Percentiles rank a stretch among this genome's conserved stretches.
Conservation (phyloP, 2,888 invertebrate species). For the Gerosis bhagava region DNA sequence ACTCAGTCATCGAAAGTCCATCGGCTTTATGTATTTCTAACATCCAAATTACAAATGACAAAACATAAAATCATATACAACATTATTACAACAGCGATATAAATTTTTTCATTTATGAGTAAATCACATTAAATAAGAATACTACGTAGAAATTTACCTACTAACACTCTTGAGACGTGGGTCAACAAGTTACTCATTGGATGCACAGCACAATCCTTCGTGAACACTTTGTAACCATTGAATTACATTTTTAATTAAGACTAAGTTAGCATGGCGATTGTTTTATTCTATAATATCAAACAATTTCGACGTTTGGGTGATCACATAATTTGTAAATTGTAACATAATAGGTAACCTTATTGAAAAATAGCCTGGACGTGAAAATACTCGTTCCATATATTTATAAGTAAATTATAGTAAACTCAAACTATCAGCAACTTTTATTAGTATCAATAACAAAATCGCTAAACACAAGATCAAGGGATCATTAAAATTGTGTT, state of each 20-base stretch:
- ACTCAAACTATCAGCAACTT: no score
- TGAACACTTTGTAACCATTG: slow-evolving; percentile 29
- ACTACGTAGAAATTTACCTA: slow-evolving; percentile 65
- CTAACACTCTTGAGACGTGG: slow-evolving; percentile 67
- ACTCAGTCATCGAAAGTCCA: slow-evolving; percentile 79
- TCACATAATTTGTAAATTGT: slow-evolving; percentile 6
- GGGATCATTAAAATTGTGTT: no score
- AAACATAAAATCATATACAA: slow-evolving; percentile 66
- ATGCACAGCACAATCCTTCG: slow-evolving; percentile 30
- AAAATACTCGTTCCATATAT: no score
- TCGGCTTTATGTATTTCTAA: slow-evolving; percentile 73
- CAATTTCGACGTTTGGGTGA: slow-evolving; percentile 20
- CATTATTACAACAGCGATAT: slow-evolving; percentile 75
- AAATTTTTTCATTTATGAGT: slow-evolving; percentile 48
- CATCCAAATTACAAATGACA: slow-evolving; percentile 70
- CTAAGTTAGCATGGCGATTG: slow-evolving; percentile 23
- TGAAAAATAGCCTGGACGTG: no score
- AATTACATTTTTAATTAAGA: slow-evolving; percentile 19
- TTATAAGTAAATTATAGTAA: no score
- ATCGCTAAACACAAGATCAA: no score
- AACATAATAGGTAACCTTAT: slow-evolving; percentile 19
- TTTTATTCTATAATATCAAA: slow-evolving; percentile 23
- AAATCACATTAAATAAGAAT: slow-evolving; percentile 70
- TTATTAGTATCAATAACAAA: no score
- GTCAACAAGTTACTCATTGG: slow-evolving; percentile 53